Conservation (phyloP, 1,140 invertebrate genomes). For the Drosophila simulans region DNA sequence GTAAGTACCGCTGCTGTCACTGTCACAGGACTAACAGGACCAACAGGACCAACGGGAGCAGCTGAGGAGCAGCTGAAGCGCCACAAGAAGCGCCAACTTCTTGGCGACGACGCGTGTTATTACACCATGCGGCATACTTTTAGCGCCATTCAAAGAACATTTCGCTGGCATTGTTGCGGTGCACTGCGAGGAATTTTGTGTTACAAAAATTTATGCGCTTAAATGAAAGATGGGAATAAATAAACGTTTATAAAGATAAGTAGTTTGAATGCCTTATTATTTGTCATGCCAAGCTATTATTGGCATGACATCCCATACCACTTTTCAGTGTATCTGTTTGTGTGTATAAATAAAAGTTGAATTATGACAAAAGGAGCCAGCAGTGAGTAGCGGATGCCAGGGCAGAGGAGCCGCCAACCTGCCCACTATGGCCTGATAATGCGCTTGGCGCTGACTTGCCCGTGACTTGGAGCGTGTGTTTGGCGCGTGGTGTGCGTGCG, state of each 20-base stretch:
- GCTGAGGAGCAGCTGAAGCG: neutral
- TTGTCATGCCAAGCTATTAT: no score
- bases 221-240: no score
- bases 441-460: slow-evolving; percentile 56
- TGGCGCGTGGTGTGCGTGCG: slow-evolving; percentile 38
- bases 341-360: slow-evolving; percentile 78
- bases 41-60: slow-evolving; percentile 3
- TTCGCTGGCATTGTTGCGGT: slow-evolving; percentile 44
- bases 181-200: slow-evolving; percentile 12
- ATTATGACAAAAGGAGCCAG: slow-evolving; percentile 68
- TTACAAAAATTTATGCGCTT: no score
- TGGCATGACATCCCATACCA: neutral
- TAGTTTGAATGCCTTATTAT: no score
- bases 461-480: slow-evolving; percentile 44
- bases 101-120: slow-evolving; percentile 66
- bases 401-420: slow-evolving; percentile 25
- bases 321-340: slow-evolving; percentile 15
- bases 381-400: slow-evolving; percentile 5
- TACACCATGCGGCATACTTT: slow-evolving; percentile 80
- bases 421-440: slow-evolving; percentile 71
- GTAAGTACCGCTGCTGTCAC: slow-evolving; percentile 78
- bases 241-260: no score
- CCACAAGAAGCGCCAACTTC: slow-evolving; percentile 28
- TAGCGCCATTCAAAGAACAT: slow-evolving; percentile 76
- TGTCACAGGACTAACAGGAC: slow-evolving; percentile 57